Conservation (phyloP, 1,140 invertebrate species). For the Harlomillsia oculata region DNA sequence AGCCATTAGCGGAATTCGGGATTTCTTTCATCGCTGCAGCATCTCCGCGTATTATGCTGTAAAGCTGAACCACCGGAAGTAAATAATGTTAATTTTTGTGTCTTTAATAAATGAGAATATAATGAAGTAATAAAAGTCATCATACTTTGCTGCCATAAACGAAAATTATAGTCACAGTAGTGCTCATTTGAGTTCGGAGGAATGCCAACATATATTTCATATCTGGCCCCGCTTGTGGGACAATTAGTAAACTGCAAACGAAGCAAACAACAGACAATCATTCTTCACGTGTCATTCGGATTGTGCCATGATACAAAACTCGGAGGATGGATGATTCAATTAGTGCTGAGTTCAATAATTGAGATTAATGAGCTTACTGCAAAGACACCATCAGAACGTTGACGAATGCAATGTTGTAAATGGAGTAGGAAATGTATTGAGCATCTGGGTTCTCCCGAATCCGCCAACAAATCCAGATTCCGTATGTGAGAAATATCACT, state of each 20-base stretch:
- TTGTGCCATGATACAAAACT: too few relatives aligned
- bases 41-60: conserved; percentile 66
- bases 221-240: conserved; percentile 74
- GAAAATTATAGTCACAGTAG: conserved; percentile 67
- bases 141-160: conserved; percentile 78
- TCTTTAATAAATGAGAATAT: background rate
- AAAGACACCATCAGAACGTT: conserved; percentile 82
- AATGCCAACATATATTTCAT: conserved; percentile 80
- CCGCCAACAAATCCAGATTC: conserved; percentile 68
- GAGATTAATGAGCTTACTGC: conserved; percentile 59
- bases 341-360: background rate
- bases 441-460: conserved; percentile 53
- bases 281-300: too few relatives aligned
- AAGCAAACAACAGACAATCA: conserved; percentile 12
- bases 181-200: conserved; percentile 73
- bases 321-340: background rate
- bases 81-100: background rate
- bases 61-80: conserved; percentile 45
- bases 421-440: conserved; percentile 78
- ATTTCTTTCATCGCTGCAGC: conserved; percentile 64
- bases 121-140: conserved; percentile 3
- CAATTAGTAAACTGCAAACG: conserved; percentile 62
- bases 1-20: conserved; percentile 75
- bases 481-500: conserved; percentile 78
- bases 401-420: conserved; percentile 85